Percentiles rank a stretch among this genome's conserved stretches.
These are phyloP conservation scores for Tinamus guttatus DNA, from an alignment of 2,113 vertebrate species.

Conservation along the genomic window DNA sequence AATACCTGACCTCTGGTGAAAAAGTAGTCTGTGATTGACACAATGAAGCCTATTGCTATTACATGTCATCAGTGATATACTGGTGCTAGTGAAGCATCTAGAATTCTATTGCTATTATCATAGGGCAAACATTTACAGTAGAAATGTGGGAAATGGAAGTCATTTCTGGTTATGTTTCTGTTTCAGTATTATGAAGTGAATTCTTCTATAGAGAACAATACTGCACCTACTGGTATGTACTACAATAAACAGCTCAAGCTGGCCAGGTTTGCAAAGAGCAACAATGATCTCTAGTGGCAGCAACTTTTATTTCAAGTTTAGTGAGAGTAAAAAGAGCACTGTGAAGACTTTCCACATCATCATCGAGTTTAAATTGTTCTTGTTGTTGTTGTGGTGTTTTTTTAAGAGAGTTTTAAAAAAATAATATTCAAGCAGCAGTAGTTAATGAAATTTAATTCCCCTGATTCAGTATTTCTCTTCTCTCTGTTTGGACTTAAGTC, in stretches of 20 bases:
- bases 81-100: background rate
- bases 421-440: fast-evolving
- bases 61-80: background rate
- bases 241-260: background rate
- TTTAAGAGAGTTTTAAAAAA: background rate
- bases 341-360: background rate
- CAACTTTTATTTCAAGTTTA: constrained; percentile 53
- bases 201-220: background rate
- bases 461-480: background rate
- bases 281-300: constrained; percentile 76
- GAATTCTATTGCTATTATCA: background rate
- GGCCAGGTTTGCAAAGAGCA: constrained; percentile 58
- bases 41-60: background rate
- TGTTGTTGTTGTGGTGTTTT: no score
- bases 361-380: background rate
- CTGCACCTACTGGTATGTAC: background rate
- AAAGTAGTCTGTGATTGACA: background rate
- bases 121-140: background rate
- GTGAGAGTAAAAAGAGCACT: background rate
- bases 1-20: background rate
- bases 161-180: background rate
- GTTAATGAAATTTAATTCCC: background rate
- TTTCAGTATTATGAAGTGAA: background rate
- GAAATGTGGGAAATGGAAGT: background rate
- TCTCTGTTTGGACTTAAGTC: background rate